Conservation (phyloP, 1,140 invertebrate genomes). For the Aplysia californica region DNA sequence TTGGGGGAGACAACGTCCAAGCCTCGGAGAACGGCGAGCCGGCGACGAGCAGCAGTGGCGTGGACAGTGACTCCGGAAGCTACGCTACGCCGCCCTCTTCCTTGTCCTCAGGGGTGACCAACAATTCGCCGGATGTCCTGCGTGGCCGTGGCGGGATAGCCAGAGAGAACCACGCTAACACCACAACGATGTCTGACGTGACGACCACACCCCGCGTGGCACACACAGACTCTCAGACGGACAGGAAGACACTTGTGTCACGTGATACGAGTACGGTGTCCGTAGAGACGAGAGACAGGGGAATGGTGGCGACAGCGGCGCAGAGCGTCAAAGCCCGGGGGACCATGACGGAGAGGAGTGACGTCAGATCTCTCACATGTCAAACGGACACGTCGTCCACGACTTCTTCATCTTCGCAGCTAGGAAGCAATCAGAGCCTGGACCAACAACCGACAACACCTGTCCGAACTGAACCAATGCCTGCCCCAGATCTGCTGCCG, state of each 20-base stretch:
- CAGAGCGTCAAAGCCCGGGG: constrained; percentile 30
- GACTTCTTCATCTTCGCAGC: background rate
- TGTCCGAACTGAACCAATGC: background rate
- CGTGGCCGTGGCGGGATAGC: too few relatives aligned
- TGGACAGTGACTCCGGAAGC: constrained; percentile 9
- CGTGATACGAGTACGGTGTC: constrained; percentile 3
- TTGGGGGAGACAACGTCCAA: background rate
- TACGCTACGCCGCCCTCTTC: constrained; percentile 7
- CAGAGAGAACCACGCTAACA: too few relatives aligned
- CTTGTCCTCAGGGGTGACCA: too few relatives aligned
- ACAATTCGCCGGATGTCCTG: background rate
- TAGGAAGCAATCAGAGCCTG: too few relatives aligned
- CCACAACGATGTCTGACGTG: background rate
- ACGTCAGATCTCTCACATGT: constrained; percentile 28
- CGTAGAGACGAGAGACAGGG: background rate
- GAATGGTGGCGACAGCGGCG: background rate
- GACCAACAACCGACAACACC: too few relatives aligned
- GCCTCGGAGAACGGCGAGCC: background rate
- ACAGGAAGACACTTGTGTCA: background rate
- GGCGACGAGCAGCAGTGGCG: background rate
- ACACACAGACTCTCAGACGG: constrained; percentile 12
- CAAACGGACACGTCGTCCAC: constrained; percentile 31
- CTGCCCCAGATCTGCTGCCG: constrained; percentile 27
- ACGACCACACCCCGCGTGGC: background rate
- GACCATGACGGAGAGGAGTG: constrained; percentile 34